Base-by-base conservation (phyloP, 2,888 invertebrate species). In the Auanema freiburgensis region DNA sequence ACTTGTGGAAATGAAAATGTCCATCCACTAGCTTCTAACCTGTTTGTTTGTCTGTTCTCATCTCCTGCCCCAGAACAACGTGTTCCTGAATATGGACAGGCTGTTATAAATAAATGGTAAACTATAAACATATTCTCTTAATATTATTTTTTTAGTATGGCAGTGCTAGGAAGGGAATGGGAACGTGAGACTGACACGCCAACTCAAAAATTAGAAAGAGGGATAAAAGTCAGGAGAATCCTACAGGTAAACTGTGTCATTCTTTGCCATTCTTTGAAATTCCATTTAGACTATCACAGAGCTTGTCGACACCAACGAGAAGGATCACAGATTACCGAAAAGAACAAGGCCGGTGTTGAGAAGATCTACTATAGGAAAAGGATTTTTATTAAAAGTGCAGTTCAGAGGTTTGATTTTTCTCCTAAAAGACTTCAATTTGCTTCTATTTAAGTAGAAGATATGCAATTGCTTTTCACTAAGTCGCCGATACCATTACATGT, bases 251-350 rank as follows among this genome's bases (percentile, higher is more conserved):
- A n/a, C 23, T 23, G 1, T 23, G 10, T 3, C 1, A 11, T 33
- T 40, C 3, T 53, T 10, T 3, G 2, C 33, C 23, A 11, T 1
- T 16, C 12, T 33, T 21, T 3, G 25, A 53, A 55, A 46, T 54
- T 41, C 16, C n/a, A 14, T 62, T n/a, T 21, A 57, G 49, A 33
- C 57, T 1, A 62, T 62, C 21, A 44, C 50, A 8, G 56, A 57
- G 16, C 14, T 62, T 5, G 57, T 62, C 2, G 62, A 62, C n/a
- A 62, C 24, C 41, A 62, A 33, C 21, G 62, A 62, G n/a, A 24
- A 16, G 1, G 57, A 49, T 14, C 21, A 12, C 25, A 21, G 40
- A 5, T 18, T 57, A 14, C 11, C 50, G 11, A n/a, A 41, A 11
- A 33, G 62, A 8, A 14, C 49, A 10, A 16, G 43, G 12, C 62